Conservation (phyloP, 2,797 vertebrate species). For the Graptemys geographica region DNA sequence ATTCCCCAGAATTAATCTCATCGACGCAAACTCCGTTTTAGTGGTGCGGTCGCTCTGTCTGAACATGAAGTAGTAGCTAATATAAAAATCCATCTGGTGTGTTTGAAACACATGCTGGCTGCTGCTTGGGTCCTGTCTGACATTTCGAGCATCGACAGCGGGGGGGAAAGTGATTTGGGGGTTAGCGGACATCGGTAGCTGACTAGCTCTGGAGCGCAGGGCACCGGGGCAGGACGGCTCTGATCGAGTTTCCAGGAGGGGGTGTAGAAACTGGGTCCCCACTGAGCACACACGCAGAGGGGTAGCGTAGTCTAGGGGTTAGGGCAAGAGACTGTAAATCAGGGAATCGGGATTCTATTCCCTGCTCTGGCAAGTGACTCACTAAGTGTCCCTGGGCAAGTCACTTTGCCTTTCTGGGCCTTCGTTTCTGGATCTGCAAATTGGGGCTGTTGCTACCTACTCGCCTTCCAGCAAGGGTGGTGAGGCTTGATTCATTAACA, state of each 20-base stretch:
- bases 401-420: background rate
- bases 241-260: background rate
- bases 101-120: conserved; percentile 75
- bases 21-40: conserved; percentile 73
- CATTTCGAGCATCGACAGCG: conserved; percentile 76
- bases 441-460: background rate
- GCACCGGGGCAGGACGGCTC: background rate
- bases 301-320: background rate
- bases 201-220: background rate
- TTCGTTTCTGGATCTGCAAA: background rate
- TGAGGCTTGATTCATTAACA: background rate
- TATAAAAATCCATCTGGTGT: conserved; percentile 88
- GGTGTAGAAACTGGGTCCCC: background rate
- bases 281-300: no score
- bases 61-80: conserved; percentile 86
- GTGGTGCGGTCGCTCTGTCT: conserved; percentile 79
- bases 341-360: background rate
- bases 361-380: background rate
- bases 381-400: background rate
- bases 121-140: conserved; percentile 75
- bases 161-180: conserved; percentile 68
- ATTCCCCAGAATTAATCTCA: conserved; percentile 91
- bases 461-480: background rate
- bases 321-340: background rate
- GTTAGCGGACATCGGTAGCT: conserved; percentile 38